Percentiles rank a stretch among this genome's conserved stretches.
phyloP scores from a whole-genome alignment of 2,888 invertebrate species.

The Ditylenchus weischeri region DNA sequence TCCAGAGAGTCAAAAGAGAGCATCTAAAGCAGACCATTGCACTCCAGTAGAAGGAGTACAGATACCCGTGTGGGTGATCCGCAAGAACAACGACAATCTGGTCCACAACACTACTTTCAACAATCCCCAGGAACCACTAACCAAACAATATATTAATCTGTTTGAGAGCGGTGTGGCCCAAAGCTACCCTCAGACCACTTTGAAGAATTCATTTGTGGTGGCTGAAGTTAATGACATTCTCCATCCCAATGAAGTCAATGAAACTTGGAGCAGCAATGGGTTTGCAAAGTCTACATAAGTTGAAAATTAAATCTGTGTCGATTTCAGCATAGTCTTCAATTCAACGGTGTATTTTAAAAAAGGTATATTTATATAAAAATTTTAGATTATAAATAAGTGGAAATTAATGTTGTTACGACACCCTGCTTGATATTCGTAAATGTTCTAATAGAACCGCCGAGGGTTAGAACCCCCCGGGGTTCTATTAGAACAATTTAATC shows the following conservation, averaged over 20 bases:
- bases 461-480: no score
- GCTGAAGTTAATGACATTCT: conserved; percentile 54
- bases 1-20: conserved; percentile 49
- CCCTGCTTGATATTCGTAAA: no score
- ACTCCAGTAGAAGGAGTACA: conserved; percentile 34
- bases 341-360: neutral
- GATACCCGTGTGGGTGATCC: conserved; percentile 54
- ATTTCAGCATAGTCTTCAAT: neutral
- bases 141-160: conserved; percentile 39
- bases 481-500: no score
- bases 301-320: neutral
- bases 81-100: conserved; percentile 46
- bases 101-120: conserved; percentile 46
- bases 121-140: conserved; percentile 46
- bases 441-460: no score
- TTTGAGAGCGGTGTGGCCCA: conserved; percentile 51
- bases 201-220: conserved; percentile 48
- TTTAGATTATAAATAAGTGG: no score
- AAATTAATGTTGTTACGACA: no score
- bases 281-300: neutral
- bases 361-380: conserved; percentile 3
- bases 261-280: conserved; percentile 44
- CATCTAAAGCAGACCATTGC: conserved; percentile 40
- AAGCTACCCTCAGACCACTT: conserved; percentile 52
- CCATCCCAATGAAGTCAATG: conserved; percentile 47